Base-by-base conservation (phyloP, 2,888 invertebrate genomes). In the Oligia fasciuncula region DNA sequence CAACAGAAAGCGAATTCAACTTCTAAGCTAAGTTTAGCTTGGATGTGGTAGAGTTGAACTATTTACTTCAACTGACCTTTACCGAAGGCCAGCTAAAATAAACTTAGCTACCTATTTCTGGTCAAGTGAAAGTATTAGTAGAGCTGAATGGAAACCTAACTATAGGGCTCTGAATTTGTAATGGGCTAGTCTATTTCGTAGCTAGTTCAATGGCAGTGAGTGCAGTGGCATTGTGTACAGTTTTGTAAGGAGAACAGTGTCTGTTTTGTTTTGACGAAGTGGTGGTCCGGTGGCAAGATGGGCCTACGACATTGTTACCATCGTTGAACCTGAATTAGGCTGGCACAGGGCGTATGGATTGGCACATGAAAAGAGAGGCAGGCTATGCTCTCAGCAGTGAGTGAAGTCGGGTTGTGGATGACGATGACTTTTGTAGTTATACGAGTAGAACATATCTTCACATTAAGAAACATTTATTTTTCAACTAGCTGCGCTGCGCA, bases 121-220 rank as follows among this genome's bases (percentile, higher is more conserved):
- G n/a, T 23, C 43, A 1, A 69, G 87, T 65, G 79, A 83, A 73
- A 82, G 80, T 74, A 63, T 43, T 46, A 5, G 9, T 57, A n/a
- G 6, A 54, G n/a, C 68, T 79, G 72, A 88, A 83, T 81, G 80
- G 65, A 74, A 23, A 43, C 11, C 70, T 81, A 81, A 87, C 81
- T 76, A 79, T 77, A 85, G 68, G 29, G 23, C 29, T 19, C 23
- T 81, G 81, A 83, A 88, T 84, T 68, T 40, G n/a, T 80, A 62
- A 85, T 77, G n/a, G 66, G 57, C 1, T 62, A 35, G 62, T 60
- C 77, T 80, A 74, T 85, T 70, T 79, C 70, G 73, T 72, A 19
- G 66, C 57, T 23, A 40, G 60, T 74, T 81, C 81, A 84, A 74
- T 63, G 70, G 43, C 49, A 60, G 62, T 11, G 54, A 75, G 43